Base-by-base conservation (phyloP, 2,113 vertebrate genomes). In the Saguinus midas region DNA sequence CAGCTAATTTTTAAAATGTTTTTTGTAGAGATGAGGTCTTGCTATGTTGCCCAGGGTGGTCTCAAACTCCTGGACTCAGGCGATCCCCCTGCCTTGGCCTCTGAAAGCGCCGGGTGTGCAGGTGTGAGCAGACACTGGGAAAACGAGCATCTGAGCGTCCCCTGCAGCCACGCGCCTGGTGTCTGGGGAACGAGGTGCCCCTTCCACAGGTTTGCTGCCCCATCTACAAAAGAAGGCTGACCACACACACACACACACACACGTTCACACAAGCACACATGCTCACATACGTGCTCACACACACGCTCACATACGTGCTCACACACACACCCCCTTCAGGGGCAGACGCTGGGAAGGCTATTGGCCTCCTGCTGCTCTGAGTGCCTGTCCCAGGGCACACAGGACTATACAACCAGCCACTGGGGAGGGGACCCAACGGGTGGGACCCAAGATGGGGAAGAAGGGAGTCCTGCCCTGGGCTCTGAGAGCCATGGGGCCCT, bases 341-440 rank as follows among this genome's bases (percentile, higher is more conserved):
- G 43, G 55, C 68, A 50, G 40, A 21, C 13, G 4, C 52, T 32
- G 21, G 8, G 48, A 27, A 70, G 37, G 45, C 4, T 29, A 3
- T 9, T 1, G 12, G 8, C 6, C 29, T 32, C 8, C 72, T 12
- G 27, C n/a, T 0, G 1, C 45, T 10, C 40, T 1, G 0, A 1
- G 0, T 32, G 20, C 83, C 81, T 2, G 17, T 37, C 18, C 55
- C 55, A 0, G 16, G 50, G 37, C 1, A 1, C 8, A 43, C 66
- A 3, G 3, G 50, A 61, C 9, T 3, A 23, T 48, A 23, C 12
- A 0, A 1, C 64, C 14, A 0, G 37, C 37, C 50, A 32, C 64
- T 18, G 3, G 50, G 16, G 17, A 88, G 35, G n/a, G 25, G 50
- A 43, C 25, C 68, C 23, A 17, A 21, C 0, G 5, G 17, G 18